phyloP scores from a whole-genome alignment of 2,797 vertebrate species.

The Phaenicophaeus curvirostris region DNA sequence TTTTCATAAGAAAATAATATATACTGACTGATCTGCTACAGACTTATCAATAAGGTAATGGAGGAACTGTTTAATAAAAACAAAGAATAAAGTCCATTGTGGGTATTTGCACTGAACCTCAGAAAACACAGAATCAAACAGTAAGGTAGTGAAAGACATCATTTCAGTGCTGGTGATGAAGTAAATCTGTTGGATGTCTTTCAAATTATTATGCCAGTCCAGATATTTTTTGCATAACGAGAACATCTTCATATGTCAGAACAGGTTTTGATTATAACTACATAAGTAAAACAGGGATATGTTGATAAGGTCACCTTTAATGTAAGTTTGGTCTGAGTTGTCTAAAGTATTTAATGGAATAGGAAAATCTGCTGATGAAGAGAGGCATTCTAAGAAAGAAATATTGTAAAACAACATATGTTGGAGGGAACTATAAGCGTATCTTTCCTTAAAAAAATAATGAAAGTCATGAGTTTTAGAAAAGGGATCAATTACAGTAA shows the following conservation, averaged over 20 bases:
- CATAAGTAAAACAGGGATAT: conserved; percentile 68
- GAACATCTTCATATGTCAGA: conserved; percentile 72
- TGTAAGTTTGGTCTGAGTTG: conserved; percentile 59
- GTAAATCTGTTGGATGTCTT: conserved; percentile 48
- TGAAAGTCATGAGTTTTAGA: not conserved
- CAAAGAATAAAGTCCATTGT: not conserved
- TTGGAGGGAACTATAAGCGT: not conserved
- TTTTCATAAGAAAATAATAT: not conserved
- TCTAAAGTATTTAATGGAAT: conserved; percentile 36
- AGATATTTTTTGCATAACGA: conserved; percentile 72
- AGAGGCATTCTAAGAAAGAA: conserved; percentile 2
- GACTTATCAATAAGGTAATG: not conserved
- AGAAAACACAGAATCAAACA: not conserved
- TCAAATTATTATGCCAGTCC: conserved; percentile 73
- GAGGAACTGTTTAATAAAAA: not conserved
- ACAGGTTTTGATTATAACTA: conserved; percentile 73
- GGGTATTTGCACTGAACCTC: not conserved
- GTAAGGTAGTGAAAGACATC: not conserved
- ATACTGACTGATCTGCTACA: not conserved
- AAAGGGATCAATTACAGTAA: not conserved
- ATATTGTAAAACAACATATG: not conserved
- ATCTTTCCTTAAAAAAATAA: not conserved
- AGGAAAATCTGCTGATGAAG: not conserved
- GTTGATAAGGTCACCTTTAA: conserved; percentile 73
- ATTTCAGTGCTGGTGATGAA: not conserved